Percentiles rank a stretch among this genome's conserved stretches.
phyloP scores from a whole-genome alignment of 2,888 invertebrate species.

The Prosapia bicincta region DNA sequence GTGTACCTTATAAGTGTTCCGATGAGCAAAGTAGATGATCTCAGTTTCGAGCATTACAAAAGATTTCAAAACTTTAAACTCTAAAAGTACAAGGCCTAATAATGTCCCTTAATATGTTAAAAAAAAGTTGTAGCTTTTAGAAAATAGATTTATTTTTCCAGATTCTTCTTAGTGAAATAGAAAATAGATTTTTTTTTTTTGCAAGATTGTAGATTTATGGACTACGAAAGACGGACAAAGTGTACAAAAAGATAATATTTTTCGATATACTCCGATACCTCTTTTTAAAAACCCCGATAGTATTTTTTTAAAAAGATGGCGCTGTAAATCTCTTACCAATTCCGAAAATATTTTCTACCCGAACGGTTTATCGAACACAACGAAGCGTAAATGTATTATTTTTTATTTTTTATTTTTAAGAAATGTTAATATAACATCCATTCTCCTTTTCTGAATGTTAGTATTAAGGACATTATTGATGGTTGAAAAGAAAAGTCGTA shows the following conservation, averaged over 20 bases:
- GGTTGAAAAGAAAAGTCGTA: background rate
- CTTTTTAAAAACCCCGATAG: constrained; percentile 20
- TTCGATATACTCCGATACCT: constrained; percentile 20
- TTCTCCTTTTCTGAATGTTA: background rate
- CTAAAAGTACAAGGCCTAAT: constrained; percentile 23
- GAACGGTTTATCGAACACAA: constrained; percentile 23
- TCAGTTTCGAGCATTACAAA: background rate
- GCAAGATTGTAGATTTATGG: background rate
- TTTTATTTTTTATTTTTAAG: background rate
- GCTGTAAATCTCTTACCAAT: background rate
- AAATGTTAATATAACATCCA: too few species aligned
- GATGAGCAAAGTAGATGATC: background rate
- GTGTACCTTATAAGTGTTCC: background rate
- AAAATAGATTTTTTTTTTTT: background rate
- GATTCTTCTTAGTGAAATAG: background rate
- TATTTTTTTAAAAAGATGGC: constrained; percentile 25
- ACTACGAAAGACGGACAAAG: background rate
- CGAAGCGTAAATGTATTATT: constrained; percentile 28
- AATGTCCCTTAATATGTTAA: constrained; percentile 12
- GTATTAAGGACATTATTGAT: background rate
- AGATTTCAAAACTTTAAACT: background rate
- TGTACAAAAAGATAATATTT: constrained; percentile 28
- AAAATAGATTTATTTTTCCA: constrained; percentile 23
- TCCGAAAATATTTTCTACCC: constrained; percentile 23
- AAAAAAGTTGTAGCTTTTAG: constrained; percentile 6